Conservation (phyloP, 2,113 vertebrate species). For the Nibea albiflora region DNA sequence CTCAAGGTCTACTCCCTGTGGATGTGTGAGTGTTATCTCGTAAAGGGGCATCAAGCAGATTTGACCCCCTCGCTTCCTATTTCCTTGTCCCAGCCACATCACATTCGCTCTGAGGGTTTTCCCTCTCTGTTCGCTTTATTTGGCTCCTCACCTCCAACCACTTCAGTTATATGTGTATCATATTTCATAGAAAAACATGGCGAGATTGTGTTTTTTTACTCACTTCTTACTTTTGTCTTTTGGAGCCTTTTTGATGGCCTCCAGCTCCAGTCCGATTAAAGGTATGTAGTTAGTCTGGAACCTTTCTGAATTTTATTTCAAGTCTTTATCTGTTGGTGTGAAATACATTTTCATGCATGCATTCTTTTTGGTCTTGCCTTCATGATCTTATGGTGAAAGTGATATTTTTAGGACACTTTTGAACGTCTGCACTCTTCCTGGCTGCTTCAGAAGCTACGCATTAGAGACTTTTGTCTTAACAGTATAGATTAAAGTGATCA, state of each 20-base stretch:
- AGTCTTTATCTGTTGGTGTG: not conserved
- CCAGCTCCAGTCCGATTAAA: slow-evolving; percentile 44
- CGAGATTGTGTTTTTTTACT: not conserved
- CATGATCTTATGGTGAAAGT: not conserved
- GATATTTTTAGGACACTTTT: not conserved
- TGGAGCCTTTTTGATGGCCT: slow-evolving; percentile 6
- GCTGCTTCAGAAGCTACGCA: not conserved
- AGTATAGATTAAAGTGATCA: no score
- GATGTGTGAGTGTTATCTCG: slow-evolving; percentile 36
- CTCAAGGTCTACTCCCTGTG: not conserved
- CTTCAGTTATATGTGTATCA: not conserved
- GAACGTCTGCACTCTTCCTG: not conserved
- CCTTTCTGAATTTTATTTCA: not conserved
- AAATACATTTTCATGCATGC: not conserved
- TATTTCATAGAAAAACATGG: slow-evolving; percentile 55
- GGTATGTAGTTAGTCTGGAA: slow-evolving; percentile 63
- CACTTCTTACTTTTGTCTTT: slow-evolving; percentile 31
- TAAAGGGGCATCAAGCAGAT: slow-evolving; percentile 71
- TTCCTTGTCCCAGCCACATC: slow-evolving; percentile 55
- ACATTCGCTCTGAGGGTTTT: not conserved
- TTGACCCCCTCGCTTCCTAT: slow-evolving; percentile 72
- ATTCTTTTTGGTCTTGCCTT: not conserved
- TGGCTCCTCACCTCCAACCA: not conserved
- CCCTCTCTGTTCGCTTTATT: not conserved
- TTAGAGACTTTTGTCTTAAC: not conserved